Conservation (phyloP, 2,797 vertebrate species). For the Intellagama lesueurii region DNA sequence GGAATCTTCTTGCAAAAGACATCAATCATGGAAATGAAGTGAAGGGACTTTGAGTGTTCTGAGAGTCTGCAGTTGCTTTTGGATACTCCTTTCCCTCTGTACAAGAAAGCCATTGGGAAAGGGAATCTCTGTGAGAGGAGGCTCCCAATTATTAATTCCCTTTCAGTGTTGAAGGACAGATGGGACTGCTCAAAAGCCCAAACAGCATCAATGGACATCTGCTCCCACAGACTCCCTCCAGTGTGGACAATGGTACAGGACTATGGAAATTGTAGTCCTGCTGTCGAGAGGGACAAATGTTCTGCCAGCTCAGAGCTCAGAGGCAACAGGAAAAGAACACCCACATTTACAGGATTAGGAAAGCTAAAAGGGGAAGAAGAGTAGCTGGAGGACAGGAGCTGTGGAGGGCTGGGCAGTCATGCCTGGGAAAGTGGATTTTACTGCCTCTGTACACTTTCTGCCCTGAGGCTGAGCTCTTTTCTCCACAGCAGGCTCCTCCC, state of each 20-base stretch:
- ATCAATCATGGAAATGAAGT: not conserved
- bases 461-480: not conserved
- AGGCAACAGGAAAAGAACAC: not conserved
- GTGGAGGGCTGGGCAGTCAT: not conserved
- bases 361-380: not conserved
- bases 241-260: not conserved
- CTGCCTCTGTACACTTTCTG: constrained; percentile 5
- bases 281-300: not conserved
- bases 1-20: not conserved
- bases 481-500: not conserved
- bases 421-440: not conserved
- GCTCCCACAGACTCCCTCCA: not conserved
- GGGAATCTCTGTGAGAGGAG: not conserved
- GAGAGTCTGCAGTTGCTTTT: not conserved
- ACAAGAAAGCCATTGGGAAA: not conserved
- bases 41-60: not conserved
- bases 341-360: not conserved
- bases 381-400: not conserved
- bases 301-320: not conserved
- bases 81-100: not conserved
- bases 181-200: not conserved
- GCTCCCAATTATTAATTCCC: not conserved
- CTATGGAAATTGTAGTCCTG: not conserved
- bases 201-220: not conserved
- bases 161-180: not conserved